Conservation (phyloP, 2,797 vertebrate species). For the Fringilla coelebs region DNA sequence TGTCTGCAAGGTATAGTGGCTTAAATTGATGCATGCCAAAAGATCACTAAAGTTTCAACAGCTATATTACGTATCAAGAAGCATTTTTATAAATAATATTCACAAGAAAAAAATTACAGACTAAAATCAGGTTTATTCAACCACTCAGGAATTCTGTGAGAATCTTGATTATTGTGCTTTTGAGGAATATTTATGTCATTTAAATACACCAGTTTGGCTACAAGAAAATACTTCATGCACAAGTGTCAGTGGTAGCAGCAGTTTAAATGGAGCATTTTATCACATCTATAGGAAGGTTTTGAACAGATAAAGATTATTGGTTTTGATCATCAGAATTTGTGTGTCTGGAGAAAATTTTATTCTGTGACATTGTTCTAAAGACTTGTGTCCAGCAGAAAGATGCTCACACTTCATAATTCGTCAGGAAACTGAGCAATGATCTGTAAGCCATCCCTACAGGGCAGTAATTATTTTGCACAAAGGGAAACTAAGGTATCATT, state of each 20-base stretch:
- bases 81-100: not conserved
- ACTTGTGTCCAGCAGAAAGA: not conserved
- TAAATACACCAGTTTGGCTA: not conserved
- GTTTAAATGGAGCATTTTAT: not conserved
- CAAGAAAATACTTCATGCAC: not conserved
- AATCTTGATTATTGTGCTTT: not conserved
- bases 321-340: not conserved
- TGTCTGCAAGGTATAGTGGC: constrained; percentile 47
- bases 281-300: not conserved
- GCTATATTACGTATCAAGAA: constrained; percentile 11
- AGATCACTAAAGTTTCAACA: constrained; percentile 14
- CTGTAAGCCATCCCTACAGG: not conserved
- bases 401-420: not conserved
- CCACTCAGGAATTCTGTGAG: not conserved
- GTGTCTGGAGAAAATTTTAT: not conserved
- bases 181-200: not conserved
- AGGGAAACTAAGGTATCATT: not conserved
- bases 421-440: not conserved
- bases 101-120: not conserved
- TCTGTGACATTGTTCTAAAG: not conserved
- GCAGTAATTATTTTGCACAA: not conserved
- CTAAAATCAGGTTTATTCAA: not conserved
- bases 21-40: constrained; percentile 33
- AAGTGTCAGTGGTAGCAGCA: not conserved
- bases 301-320: not conserved